A percentile compares a stretch with the other conserved stretches of the same genome.
phyloP scores from a whole-genome alignment of 1,140 invertebrate genomes.

The Parasteatoda tepidariorum region DNA sequence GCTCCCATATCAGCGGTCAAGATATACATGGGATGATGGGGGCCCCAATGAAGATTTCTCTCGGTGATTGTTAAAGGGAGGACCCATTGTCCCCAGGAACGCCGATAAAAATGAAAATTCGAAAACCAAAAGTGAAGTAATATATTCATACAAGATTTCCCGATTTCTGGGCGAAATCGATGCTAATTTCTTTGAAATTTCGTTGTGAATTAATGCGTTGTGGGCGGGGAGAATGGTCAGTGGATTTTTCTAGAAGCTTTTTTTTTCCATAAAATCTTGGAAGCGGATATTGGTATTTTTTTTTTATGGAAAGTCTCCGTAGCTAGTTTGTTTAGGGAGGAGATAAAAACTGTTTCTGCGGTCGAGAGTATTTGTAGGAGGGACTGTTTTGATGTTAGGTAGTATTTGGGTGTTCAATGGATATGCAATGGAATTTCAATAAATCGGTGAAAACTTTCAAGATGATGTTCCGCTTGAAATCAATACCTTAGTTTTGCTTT shows the following conservation, averaged over 20 bases:
- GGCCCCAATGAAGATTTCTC: neutral
- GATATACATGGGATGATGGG: neutral
- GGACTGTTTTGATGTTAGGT: neutral
- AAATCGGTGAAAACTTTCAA: too few relatives aligned
- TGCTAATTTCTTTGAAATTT: constrained; percentile 43
- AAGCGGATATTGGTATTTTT: neutral
- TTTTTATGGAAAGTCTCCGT: neutral
- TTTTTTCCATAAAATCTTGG: neutral
- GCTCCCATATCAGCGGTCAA: constrained; percentile 37
- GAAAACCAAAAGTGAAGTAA: neutral
- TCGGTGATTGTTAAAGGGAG: neutral
- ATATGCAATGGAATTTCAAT: neutral
- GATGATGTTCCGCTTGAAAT: too few relatives aligned
- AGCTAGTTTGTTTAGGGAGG: neutral
- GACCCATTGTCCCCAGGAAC: constrained; percentile 9
- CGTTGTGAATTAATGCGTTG: constrained; percentile 14
- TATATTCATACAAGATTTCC: constrained; percentile 34
- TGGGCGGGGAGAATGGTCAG: constrained; percentile 8
- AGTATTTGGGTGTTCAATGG: neutral
- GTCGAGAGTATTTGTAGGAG: neutral
- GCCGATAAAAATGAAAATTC: constrained; percentile 19
- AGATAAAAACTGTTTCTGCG: constrained; percentile 20
- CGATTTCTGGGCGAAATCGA: constrained; percentile 1
- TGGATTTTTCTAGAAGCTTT: neutral
- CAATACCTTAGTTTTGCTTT: too few relatives aligned